Evolutionary conservation across 2,797 vertebrate species (phyloP).

Genomic region (Myotis findleyi): DNA sequence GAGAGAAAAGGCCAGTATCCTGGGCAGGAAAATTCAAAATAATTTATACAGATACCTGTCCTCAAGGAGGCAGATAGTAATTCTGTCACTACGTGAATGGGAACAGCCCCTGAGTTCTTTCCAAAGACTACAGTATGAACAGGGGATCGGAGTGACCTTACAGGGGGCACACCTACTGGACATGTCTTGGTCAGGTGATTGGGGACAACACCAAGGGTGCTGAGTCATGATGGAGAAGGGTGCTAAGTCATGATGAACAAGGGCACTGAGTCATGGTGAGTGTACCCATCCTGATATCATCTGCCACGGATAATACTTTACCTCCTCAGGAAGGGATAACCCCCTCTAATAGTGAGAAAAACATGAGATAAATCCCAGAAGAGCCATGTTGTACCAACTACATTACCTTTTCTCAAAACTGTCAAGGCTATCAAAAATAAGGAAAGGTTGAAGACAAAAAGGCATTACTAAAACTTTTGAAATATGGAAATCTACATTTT

Average conservation of each 20-base stretch:
- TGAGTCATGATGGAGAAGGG: neutral
- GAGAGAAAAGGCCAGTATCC: neutral
- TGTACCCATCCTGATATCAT: accelerated
- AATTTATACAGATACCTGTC: accelerated
- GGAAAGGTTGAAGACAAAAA: accelerated
- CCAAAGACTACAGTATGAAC: accelerated
- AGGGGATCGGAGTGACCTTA: too few species aligned
- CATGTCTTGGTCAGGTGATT: accelerated
- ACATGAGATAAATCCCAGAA: accelerated
- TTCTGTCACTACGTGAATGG: accelerated
- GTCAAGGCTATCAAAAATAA: accelerated
- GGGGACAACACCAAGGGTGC: accelerated
- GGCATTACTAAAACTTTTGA: neutral
- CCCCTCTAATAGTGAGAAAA: accelerated
- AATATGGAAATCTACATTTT: too few species aligned
- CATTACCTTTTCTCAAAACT: neutral
- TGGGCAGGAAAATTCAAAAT: accelerated
- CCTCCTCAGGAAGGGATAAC: neutral
- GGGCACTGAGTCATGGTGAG: accelerated
- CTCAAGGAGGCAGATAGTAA: neutral
- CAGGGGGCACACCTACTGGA: too few species aligned
- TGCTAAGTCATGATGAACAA: neutral
- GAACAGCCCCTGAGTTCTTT: neutral
- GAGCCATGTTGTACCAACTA: accelerated
- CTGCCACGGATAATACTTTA: accelerated